phyloP scores from a whole-genome alignment of 2,113 vertebrate genomes.

The Hippocampus abdominalis region DNA sequence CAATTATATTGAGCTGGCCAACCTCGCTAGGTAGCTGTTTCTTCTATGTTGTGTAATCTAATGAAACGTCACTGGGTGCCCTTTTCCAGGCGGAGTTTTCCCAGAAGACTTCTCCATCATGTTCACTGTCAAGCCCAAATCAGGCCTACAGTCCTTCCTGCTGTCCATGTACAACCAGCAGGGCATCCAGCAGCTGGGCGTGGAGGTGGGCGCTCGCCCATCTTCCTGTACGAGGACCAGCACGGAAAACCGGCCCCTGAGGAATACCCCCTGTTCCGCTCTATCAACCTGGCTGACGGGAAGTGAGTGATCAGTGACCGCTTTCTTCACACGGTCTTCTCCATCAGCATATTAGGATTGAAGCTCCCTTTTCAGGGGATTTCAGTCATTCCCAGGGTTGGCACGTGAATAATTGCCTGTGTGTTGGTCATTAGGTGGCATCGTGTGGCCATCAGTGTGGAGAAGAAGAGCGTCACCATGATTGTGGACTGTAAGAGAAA shows the following conservation, averaged over 20 bases:
- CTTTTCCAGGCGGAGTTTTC: constrained; percentile 79
- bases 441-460: constrained; percentile 93
- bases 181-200: constrained; percentile 91
- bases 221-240: constrained; percentile 95
- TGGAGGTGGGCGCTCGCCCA: constrained; percentile 92
- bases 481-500: constrained; percentile 97
- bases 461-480: constrained; percentile 92
- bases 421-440: constrained; percentile 81
- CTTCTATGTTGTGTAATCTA: background rate
- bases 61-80: background rate
- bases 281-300: constrained; percentile 90
- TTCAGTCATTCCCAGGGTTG: background rate
- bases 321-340: background rate
- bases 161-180: constrained; percentile 92
- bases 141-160: constrained; percentile 90
- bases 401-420: background rate
- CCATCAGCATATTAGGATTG: background rate
- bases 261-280: constrained; percentile 91
- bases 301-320: constrained; percentile 80
- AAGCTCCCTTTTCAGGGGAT: background rate
- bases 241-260: constrained; percentile 88
- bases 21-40: background rate
- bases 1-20: background rate
- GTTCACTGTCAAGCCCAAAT: constrained; percentile 92
- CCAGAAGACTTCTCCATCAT: constrained; percentile 97